Evolutionary conservation across 2,888 invertebrate genomes (phyloP).

Genomic region (Tiliacea aurago): DNA sequence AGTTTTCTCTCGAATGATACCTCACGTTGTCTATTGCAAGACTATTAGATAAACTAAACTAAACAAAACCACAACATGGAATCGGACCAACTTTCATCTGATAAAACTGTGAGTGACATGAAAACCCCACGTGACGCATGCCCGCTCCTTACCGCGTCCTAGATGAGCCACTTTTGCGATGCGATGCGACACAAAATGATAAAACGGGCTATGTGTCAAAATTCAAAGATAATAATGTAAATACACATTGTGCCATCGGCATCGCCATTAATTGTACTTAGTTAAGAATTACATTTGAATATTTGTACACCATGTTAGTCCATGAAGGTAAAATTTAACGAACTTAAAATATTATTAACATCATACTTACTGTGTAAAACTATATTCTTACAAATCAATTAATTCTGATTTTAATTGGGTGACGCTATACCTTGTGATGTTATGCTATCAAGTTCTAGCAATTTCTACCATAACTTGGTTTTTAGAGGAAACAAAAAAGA

Average conservation of each 20-base stretch:
- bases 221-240: no score
- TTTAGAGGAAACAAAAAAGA: background rate
- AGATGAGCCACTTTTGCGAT: conserved; percentile 11
- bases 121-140: conserved; percentile 44
- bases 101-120: conserved; percentile 48
- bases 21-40: conserved; percentile 9
- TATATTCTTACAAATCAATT: no score
- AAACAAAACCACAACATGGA: conserved; percentile 16
- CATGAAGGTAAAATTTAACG: no score
- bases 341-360: no score
- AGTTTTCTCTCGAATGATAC: background rate
- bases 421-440: background rate
- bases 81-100: conserved; percentile 55
- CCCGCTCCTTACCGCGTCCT: conserved; percentile 33
- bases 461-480: background rate
- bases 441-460: background rate
- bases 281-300: no score
- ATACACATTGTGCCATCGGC: background rate
- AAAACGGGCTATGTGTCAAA: background rate
- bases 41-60: conserved; percentile 14
- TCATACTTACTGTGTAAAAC: no score
- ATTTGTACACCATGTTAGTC: no score
- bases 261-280: no score
- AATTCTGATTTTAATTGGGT: background rate
- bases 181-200: background rate